These are phyloP conservation scores for Pomatostomus ruficeps DNA, from an alignment of 2,113 vertebrate species.

Conservation along the genomic window DNA sequence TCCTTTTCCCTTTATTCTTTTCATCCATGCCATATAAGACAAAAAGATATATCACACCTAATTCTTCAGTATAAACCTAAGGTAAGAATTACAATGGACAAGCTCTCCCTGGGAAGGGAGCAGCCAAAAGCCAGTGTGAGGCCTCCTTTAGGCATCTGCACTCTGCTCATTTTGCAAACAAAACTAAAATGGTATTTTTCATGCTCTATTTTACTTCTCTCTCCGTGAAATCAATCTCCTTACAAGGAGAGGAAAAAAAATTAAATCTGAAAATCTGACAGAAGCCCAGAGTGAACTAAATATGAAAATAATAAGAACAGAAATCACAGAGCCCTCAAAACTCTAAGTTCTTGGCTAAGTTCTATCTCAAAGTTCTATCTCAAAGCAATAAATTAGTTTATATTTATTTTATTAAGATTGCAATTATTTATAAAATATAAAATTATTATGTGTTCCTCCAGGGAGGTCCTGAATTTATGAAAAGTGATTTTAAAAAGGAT, in stretches of 20 bases:
- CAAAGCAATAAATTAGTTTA: not conserved
- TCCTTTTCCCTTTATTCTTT: not conserved
- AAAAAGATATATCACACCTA: accelerated
- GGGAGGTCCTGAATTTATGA: not conserved
- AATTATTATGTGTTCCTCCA: not conserved
- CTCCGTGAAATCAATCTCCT: not conserved
- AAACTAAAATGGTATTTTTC: not conserved
- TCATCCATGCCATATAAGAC: not conserved
- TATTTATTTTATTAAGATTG: not conserved
- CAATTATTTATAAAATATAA: not conserved
- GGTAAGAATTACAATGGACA: not conserved
- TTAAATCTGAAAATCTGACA: not conserved
- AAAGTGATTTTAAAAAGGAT: not conserved
- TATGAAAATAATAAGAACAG: not conserved
- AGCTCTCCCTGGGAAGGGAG: not conserved
- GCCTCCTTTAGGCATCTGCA: too few species aligned
- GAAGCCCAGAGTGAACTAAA: not conserved
- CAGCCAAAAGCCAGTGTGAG: not conserved
- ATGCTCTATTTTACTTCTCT: not conserved
- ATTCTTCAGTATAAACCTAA: not conserved
- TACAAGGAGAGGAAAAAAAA: not conserved
- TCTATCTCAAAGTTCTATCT: not conserved
- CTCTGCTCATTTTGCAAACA: not conserved
- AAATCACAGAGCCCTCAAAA: not conserved
- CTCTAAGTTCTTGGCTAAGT: not conserved